phyloP scores from a whole-genome alignment of 2,888 invertebrate genomes.

The Copidosoma aretas region DNA sequence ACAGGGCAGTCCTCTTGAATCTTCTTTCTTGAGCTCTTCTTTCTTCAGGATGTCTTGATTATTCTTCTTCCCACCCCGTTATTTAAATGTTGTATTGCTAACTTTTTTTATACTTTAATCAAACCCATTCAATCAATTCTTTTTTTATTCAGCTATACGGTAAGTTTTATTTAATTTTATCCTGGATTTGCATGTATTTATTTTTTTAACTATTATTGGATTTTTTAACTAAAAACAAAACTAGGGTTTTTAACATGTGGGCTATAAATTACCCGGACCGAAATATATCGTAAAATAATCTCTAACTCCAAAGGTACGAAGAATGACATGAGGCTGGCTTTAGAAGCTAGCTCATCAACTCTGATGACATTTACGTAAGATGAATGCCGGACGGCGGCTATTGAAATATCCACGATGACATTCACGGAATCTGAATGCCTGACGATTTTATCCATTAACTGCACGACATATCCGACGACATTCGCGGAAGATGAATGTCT shows the following conservation, averaged over 20 bases:
- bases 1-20: constrained; percentile 56
- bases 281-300: constrained; percentile 15
- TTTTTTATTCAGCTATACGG: too few species aligned
- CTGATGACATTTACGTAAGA: constrained; percentile 24
- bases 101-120: too few species aligned
- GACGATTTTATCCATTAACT: neutral
- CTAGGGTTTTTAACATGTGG: constrained; percentile 7
- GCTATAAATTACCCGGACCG: constrained; percentile 23
- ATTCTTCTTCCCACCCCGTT: constrained; percentile 32
- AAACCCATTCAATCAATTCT: too few species aligned
- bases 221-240: constrained; percentile 22
- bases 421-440: neutral
- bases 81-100: constrained; percentile 16
- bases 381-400: neutral
- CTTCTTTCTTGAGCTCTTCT: constrained; percentile 63
- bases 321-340: constrained; percentile 30
- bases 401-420: neutral
- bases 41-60: constrained; percentile 54
- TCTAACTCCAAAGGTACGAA: constrained; percentile 29
- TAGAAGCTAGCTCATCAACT: constrained; percentile 19
- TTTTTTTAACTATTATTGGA: constrained; percentile 2
- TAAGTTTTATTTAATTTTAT: constrained; percentile 12
- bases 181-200: neutral
- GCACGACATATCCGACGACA: neutral
- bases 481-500: neutral